Conservation (phyloP, 2,888 invertebrate genomes). For the Metallyticus violacea region DNA sequence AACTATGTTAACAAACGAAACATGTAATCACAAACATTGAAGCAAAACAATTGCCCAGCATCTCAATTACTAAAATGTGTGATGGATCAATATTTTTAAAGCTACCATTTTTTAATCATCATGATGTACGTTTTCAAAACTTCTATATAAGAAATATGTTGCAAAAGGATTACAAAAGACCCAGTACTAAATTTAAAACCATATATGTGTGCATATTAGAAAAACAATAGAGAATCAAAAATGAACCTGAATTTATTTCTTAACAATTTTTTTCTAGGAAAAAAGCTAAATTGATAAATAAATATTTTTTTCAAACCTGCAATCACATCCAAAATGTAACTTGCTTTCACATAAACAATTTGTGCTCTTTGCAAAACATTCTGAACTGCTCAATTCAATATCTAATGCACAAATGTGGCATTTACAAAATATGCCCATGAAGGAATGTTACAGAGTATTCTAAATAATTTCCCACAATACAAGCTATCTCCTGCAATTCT, state of each 20-base stretch:
- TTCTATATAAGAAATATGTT: not conserved
- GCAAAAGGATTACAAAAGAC: not conserved
- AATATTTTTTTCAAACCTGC: no score
- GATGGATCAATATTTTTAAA: not conserved
- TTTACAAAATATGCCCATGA: not conserved
- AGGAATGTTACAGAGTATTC: not conserved
- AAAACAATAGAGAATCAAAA: no score
- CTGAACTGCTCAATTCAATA: not conserved
- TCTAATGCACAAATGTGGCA: not conserved
- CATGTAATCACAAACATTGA: no score
- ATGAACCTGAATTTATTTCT: not conserved
- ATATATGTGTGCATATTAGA: no score
- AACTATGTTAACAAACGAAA: no score
- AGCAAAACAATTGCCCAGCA: not conserved
- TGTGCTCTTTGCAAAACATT: not conserved
- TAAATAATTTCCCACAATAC: not conserved
- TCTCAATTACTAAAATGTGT: not conserved
- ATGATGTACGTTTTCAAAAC: not conserved
- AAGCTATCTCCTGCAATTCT: no score
- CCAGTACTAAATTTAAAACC: no score
- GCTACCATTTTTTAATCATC: not conserved
- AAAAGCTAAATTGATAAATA: not conserved
- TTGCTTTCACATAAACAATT: no score
- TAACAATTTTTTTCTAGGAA: not conserved
- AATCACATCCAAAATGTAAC: no score